A percentile compares a stretch with the other conserved stretches of the same genome.
Evolutionary conservation across 2,113 vertebrate species (phyloP).

Genomic region (Cheirogaleus medius): DNA sequence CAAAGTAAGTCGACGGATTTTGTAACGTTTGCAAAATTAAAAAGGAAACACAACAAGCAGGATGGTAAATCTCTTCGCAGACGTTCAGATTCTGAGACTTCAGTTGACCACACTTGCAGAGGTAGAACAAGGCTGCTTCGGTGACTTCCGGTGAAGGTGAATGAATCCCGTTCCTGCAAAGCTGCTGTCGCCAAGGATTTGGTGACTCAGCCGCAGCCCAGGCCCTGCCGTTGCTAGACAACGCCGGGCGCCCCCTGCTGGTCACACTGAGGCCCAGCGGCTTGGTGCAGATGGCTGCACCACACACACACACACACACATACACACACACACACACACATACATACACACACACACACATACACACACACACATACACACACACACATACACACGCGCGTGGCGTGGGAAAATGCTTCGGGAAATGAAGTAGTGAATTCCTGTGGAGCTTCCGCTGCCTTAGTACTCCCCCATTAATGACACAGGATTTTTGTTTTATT

Average conservation of each 20-base stretch:
- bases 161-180: fast-evolving
- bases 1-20: background rate
- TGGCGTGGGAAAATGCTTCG: fast-evolving
- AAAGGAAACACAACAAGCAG: background rate
- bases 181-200: background rate
- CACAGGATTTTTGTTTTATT: background rate
- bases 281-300: background rate
- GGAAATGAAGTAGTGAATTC: fast-evolving
- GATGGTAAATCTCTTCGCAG: background rate
- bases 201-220: no score
- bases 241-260: fast-evolving
- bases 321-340: no score
- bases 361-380: no score
- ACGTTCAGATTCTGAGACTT: background rate
- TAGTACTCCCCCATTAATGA: background rate
- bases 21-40: background rate
- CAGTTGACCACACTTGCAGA: background rate
- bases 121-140: fast-evolving
- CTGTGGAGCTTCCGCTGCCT: no score
- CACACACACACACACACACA: background rate
- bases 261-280: background rate
- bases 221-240: fast-evolving
- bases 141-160: background rate
- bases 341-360: no score
- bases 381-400: no score